phyloP scores from a whole-genome alignment of 1,140 invertebrate genomes.

The Drosophila guanche region DNA sequence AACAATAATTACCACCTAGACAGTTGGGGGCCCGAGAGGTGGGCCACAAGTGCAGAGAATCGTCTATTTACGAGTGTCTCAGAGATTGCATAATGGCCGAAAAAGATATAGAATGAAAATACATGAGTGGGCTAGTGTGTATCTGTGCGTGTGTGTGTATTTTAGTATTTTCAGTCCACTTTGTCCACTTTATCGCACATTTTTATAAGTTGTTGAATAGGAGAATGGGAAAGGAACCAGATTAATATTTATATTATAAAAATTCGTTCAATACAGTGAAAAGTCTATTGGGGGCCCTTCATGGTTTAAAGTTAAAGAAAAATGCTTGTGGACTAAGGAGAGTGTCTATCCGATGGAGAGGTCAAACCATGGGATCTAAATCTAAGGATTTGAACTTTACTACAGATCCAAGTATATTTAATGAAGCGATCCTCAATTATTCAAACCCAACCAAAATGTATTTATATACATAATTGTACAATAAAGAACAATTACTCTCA shows the following conservation, averaged over 20 bases:
- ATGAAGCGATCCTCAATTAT: too few relatives aligned
- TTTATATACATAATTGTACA: not conserved
- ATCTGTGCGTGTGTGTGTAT: conserved; percentile 34
- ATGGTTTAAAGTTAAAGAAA: too few relatives aligned
- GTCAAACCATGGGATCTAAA: too few relatives aligned
- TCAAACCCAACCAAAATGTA: not conserved
- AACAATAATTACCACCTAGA: conserved; percentile 64
- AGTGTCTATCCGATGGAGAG: too few relatives aligned
- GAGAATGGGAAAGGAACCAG: conserved; percentile 23
- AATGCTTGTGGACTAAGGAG: too few relatives aligned
- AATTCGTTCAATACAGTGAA: not conserved
- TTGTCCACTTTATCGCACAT: conserved; percentile 21
- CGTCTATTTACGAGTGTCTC: conserved; percentile 52
- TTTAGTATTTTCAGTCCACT: conserved; percentile 42
- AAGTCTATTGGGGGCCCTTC: too few relatives aligned
- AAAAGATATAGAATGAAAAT: conserved; percentile 50
- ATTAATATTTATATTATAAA: not conserved
- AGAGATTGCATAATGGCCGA: conserved; percentile 77
- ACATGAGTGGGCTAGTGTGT: conserved; percentile 1
- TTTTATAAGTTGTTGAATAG: conserved; percentile 26
- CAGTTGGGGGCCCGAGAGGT: conserved; percentile 32
- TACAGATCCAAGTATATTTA: too few relatives aligned
- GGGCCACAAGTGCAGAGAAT: conserved; percentile 28
- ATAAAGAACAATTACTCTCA: too few relatives aligned
- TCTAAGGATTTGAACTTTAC: too few relatives aligned